These are phyloP conservation scores for Acanthosepion esculentum DNA, from an alignment of 2,888 invertebrate species.

Conservation along the genomic window DNA sequence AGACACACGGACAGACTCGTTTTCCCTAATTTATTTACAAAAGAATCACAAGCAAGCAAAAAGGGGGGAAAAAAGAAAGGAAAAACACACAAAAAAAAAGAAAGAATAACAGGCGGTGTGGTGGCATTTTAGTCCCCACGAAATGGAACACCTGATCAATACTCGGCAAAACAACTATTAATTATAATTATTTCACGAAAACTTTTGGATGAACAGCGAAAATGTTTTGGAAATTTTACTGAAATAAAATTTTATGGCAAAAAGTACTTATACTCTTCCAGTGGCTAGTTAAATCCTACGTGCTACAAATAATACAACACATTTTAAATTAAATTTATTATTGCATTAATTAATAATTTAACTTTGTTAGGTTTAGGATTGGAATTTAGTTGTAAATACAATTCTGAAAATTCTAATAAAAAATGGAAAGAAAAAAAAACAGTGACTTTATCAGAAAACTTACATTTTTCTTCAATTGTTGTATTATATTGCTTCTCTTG, in stretches of 20 bases:
- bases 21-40: slow-evolving; percentile 23
- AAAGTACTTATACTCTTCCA: no score
- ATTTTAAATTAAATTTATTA: no score
- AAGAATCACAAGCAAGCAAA: background rate
- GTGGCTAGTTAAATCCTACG: no score
- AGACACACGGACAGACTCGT: slow-evolving; percentile 18
- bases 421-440: no score
- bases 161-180: background rate
- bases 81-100: background rate
- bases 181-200: background rate
- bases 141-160: background rate
- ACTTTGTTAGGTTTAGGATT: no score
- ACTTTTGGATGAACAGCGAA: background rate
- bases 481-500: no score
- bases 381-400: no score
- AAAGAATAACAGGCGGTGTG: background rate
- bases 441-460: no score
- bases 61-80: background rate
- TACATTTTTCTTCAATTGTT: no score
- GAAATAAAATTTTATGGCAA: background rate
- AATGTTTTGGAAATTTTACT: background rate
- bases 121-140: background rate
- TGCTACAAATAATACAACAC: no score
- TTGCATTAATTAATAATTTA: no score
- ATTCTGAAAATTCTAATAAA: no score